These are phyloP conservation scores for Noctua janthina DNA, from an alignment of 2,888 invertebrate genomes.

Conservation along the genomic window DNA sequence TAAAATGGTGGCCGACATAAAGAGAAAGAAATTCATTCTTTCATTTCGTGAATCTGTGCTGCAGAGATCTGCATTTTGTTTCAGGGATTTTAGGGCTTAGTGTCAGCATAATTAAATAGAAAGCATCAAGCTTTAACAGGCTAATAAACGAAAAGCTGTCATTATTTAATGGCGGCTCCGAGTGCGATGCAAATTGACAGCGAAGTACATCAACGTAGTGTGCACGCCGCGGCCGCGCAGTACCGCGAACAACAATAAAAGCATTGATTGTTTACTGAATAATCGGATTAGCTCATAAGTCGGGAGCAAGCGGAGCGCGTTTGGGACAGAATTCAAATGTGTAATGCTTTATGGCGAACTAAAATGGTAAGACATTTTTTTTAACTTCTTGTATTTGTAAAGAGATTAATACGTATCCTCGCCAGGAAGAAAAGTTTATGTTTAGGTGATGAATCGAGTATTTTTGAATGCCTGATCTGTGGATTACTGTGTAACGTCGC, in stretches of 20 bases:
- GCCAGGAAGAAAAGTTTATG: not conserved
- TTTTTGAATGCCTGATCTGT: not conserved
- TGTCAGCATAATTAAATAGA: constrained; percentile 44
- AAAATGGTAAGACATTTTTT: not conserved
- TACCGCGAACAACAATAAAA: constrained; percentile 14
- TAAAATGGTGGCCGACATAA: not conserved
- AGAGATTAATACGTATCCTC: not conserved
- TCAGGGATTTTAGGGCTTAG: constrained; percentile 30
- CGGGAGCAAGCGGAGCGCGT: not conserved
- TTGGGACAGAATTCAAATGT: not conserved
- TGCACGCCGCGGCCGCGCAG: not conserved
- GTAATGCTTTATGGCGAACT: not conserved
- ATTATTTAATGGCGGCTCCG: constrained; percentile 35
- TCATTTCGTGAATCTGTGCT: not conserved
- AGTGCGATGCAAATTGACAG: constrained; percentile 29
- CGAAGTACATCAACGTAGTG: not conserved
- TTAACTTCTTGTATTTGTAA: not conserved
- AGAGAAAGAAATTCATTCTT: not conserved
- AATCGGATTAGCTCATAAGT: constrained; percentile 30
- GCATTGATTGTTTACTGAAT: constrained; percentile 15
- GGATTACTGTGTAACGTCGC: not conserved
- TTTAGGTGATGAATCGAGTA: not conserved
- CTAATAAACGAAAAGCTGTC: constrained; percentile 34
- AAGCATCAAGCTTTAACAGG: constrained; percentile 22
- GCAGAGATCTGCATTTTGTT: constrained; percentile 30